Evolutionary conservation across 2,888 invertebrate species (phyloP), one percentile per base, ranked within the genome.

Genomic region (Cataglyphis cursor): DNA sequence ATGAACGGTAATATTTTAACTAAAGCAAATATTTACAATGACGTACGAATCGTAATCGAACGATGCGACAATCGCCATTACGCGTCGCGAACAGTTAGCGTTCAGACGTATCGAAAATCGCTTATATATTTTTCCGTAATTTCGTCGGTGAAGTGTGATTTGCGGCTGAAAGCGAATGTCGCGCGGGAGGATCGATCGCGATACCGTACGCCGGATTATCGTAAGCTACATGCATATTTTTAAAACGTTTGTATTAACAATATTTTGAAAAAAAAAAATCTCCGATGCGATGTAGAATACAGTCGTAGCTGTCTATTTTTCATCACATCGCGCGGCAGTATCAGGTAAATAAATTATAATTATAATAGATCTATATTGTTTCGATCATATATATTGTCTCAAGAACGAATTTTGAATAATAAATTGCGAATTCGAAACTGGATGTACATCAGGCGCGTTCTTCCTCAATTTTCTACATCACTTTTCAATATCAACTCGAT

Each of bases 1-100:
- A 31, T 41, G 41, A 59, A 35, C 35, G 35, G 15, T 44, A 35
- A 74, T 48, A 44, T 9, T 9, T 21, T 38, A 28, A 73, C 44
- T 28, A 28, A 28, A 28, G 12, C 15, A 61, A 74, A 62, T 62
- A 31, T 74, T 74, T 61, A 21, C 31, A 31, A 44, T 38, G 35
- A 74, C 18, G 31, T 21, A 31, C 41, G 73, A 61, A 74, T 61
- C 44, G 41, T 15, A 74, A 61, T 48, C 74, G 62, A 35, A 74
- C 62, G 62, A 31, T 28, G 9, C 28, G 9, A 51, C n/a, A 15
- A 35, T 51, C 70, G 38, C 41, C 54, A 72, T 72, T 41, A 35
- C 9, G 38, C 57, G 57, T 38, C 38, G 38, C 28, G 31, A 28
- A 12, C 18, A 35, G 9, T 73, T 44, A 31, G 15, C n/a, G 18